Evolutionary conservation across 1,140 invertebrate species (phyloP).

Genomic region (Hestina assimilis): DNA sequence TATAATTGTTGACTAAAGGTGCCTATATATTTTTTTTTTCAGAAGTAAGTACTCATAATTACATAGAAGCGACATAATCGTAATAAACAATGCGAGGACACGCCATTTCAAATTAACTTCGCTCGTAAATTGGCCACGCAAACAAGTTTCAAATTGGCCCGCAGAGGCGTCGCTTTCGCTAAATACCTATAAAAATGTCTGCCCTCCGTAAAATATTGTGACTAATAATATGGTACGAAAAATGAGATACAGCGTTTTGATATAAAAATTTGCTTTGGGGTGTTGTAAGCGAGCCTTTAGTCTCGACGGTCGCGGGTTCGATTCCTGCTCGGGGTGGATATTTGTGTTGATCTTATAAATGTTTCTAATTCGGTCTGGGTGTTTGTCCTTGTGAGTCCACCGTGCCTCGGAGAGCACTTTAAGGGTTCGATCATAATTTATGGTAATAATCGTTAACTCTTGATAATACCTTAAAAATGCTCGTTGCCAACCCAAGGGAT

Average conservation of each 20-base stretch:
- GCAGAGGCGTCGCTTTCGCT: conserved; percentile 73
- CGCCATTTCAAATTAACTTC: conserved; percentile 55
- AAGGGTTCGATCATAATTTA: too few species aligned
- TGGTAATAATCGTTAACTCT: too few species aligned
- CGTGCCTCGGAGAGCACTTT: too few species aligned
- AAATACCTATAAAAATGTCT: conserved; percentile 78
- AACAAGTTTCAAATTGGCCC: conserved; percentile 77
- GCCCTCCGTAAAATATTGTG: conserved; percentile 69
- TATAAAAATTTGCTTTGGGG: too few species aligned
- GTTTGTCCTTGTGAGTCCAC: too few species aligned
- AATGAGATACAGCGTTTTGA: conserved; percentile 5
- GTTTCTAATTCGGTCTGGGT: too few species aligned
- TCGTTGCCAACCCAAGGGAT: too few species aligned
- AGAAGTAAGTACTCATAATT: conserved; percentile 2
- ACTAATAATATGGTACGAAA: conserved; percentile 46
- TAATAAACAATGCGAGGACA: conserved; percentile 46
- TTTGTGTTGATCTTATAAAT: too few species aligned
- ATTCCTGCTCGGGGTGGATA: too few species aligned
- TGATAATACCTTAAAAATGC: too few species aligned
- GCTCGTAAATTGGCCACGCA: conserved; percentile 63
- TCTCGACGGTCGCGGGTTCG: too few species aligned
- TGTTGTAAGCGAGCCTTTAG: too few species aligned
- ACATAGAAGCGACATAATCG: conserved; percentile 30
- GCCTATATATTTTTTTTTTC: neutral
- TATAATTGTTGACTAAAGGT: neutral